Evolutionary conservation across 2,888 invertebrate genomes (phyloP).

Genomic region (Acheta domesticus): DNA sequence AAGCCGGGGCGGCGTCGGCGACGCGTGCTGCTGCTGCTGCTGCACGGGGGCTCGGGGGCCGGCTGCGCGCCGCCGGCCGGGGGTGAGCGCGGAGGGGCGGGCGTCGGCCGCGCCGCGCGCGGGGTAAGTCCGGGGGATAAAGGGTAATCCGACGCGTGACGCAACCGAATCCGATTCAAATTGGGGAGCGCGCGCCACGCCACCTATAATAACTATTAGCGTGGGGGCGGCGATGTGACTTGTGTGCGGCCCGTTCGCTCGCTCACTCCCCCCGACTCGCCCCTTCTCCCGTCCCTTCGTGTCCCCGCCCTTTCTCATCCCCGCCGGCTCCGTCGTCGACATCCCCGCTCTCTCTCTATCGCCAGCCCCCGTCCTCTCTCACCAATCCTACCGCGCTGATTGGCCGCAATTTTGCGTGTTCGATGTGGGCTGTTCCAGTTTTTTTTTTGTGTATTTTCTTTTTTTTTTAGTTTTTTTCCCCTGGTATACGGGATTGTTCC

Average conservation of each 20-base stretch:
- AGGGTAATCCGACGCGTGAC: not conserved
- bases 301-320: not conserved
- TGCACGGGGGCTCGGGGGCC: too few species aligned
- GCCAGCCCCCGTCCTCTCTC: not conserved
- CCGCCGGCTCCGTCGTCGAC: not conserved
- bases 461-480: not conserved
- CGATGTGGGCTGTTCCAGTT: not conserved
- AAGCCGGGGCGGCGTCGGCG: too few species aligned
- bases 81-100: too few species aligned
- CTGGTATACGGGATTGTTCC: slow-evolving; percentile 3
- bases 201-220: slow-evolving; percentile 3
- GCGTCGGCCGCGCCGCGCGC: not conserved
- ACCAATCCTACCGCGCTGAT: not conserved
- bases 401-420: not conserved
- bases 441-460: not conserved
- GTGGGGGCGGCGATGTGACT: not conserved
- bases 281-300: not conserved
- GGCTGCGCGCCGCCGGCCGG: too few species aligned
- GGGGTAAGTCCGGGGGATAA: not conserved
- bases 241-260: not conserved
- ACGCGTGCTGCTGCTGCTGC: too few species aligned
- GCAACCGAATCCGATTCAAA: not conserved
- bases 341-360: not conserved
- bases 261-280: not conserved
- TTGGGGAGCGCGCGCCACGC: not conserved